Percentiles rank a stretch among this genome's conserved stretches.
Conservation (phyloP, 1,140 invertebrate species). For the Monochamus saltuarius region DNA sequence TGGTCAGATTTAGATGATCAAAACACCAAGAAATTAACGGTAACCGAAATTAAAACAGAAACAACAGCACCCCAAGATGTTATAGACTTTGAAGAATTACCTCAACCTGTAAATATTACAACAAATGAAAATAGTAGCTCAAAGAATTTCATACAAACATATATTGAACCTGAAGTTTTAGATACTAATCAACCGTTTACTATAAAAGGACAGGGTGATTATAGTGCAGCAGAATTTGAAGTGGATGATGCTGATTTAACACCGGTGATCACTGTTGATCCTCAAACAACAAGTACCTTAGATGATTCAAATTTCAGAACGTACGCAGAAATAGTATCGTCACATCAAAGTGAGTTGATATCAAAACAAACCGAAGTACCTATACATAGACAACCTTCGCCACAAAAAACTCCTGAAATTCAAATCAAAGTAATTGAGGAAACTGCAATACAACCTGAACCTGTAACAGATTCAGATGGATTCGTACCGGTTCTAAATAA, state of each 20-base stretch:
- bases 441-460: conserved; percentile 10
- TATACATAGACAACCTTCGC: conserved; percentile 8
- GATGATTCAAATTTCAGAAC: conserved; percentile 9
- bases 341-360: not conserved
- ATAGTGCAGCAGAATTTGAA: no score
- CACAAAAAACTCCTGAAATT: conserved; percentile 30
- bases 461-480: conserved; percentile 34
- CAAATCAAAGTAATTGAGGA: conserved; percentile 34
- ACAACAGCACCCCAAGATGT: no score
- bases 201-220: no score
- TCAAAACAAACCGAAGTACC: no score
- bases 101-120: no score
- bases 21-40: not conserved
- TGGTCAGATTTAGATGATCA: not conserved
- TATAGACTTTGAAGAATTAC: no score
- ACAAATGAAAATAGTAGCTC: no score
- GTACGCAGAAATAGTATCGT: conserved; percentile 28
- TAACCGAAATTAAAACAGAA: conserved; percentile 3
- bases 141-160: conserved; percentile 14
- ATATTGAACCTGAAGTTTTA: conserved; percentile 5
- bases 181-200: no score
- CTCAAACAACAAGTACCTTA: no score
- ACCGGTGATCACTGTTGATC: no score
- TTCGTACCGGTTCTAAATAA: conserved; percentile 39
- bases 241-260: no score